A percentile compares a stretch with the other conserved stretches of the same genome.
Evolutionary conservation across 64 coral and sea anemone species (phyloP).

Genomic region (Hydrozoanthus tunicans): DNA sequence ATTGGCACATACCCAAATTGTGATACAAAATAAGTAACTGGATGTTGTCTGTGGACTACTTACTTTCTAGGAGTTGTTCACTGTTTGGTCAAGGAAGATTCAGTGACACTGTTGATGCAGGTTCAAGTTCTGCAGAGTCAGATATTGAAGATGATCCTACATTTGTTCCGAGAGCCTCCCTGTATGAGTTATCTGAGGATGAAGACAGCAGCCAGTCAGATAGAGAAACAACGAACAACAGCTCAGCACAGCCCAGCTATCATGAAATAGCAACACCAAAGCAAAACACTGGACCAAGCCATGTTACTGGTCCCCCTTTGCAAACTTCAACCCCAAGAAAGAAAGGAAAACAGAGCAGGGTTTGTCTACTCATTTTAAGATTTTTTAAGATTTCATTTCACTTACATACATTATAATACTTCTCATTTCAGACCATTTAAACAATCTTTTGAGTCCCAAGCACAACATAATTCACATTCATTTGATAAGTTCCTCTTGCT

Average conservation of each 20-base stretch:
- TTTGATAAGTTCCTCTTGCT: too few relatives aligned
- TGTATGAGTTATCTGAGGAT: slow-evolving; percentile 20
- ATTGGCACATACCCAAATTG: too few relatives aligned
- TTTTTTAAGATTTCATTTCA: too few relatives aligned
- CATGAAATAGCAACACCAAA: background rate
- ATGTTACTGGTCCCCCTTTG: background rate
- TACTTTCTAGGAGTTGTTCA: background rate
- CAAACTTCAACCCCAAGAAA: slow-evolving; percentile 61
- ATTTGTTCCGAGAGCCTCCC: background rate
- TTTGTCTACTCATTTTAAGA: background rate
- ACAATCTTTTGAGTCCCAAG: too few relatives aligned
- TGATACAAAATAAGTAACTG: too few relatives aligned
- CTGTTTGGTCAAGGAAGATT: slow-evolving; percentile 2
- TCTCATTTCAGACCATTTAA: too few relatives aligned
- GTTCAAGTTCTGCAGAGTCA: background rate
- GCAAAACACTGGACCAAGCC: background rate
- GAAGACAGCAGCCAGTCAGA: slow-evolving; percentile 61
- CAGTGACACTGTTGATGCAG: slow-evolving; percentile 7
- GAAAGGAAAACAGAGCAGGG: slow-evolving; percentile 7
- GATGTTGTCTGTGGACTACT: background rate
- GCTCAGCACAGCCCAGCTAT: slow-evolving; percentile 4
- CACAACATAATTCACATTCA: too few relatives aligned
- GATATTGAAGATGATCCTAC: slow-evolving; percentile 55
- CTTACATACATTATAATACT: too few relatives aligned
- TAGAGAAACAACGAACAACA: background rate